Base-by-base conservation (phyloP, 2,888 invertebrate genomes). In the Stenodera caucasica region DNA sequence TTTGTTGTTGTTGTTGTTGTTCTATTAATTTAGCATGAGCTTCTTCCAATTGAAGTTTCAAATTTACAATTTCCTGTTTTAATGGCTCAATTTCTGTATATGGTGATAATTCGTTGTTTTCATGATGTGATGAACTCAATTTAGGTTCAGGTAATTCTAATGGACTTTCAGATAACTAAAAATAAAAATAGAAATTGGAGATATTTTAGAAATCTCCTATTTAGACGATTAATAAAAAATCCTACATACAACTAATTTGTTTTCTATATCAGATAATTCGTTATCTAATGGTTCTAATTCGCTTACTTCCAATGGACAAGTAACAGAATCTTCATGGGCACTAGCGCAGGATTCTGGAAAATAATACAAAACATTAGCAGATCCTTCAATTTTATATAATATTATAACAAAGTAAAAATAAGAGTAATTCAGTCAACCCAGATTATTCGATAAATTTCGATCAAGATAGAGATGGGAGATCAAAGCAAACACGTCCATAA, bases 231-330 rank as follows among this genome's bases (percentile, higher is more conserved):
- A 26, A 26, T 35, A 15, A 40, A 18, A 0, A 8, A 2, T 21
- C 45, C 37, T 60, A 72, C 75, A 74, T 74, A 79, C 79, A 29
- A 75, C 74, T 58, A 75, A 67, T 72, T 80, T 79, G 63, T 79
- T 80, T 64, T 81, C 81, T 33, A 77, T 63, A 67, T 81, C 80
- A 37, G 80, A 80, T 26, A 78, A 65, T 74, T 85, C 83, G 66
- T 83, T 82, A 70, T 85, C 83, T 61, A 83, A 78, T 53, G 82
- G 80, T 74, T 85, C 83, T 56, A 84, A 70, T 75, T 85, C 85
- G 49, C 84, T 84, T 69, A 85, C 84, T 74, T 84, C 85, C 29
- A 84, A 72, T 53, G 81, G 80, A 70, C 81, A 81, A 9, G 80
- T 81, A 53, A 80, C 77, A 5, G 85, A 85, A 57, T 84, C 84